Percentiles rank a stretch among this genome's conserved stretches.
These are phyloP conservation scores for Epicampocera succincta DNA, from an alignment of 2,888 invertebrate species.

Conservation along the genomic window DNA sequence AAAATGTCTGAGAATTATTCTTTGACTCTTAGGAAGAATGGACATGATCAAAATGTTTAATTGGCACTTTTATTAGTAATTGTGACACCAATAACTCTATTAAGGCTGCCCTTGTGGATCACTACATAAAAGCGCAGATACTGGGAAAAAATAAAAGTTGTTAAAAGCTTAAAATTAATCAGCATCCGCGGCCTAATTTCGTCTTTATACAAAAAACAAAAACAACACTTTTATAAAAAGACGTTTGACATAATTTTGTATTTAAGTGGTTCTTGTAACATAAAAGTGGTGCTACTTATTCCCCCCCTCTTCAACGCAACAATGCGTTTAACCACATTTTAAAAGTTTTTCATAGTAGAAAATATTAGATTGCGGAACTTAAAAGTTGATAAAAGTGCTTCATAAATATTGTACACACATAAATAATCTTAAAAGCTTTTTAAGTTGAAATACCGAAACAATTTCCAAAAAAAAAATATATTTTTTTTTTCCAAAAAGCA, in stretches of 20 bases:
- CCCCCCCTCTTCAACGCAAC: neutral
- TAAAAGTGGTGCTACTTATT: slow-evolving; percentile 7
- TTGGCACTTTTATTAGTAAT: no score
- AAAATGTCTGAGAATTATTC: no score
- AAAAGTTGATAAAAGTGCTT: slow-evolving; percentile 60
- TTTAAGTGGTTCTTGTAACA: slow-evolving; percentile 55
- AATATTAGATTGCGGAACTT: slow-evolving; percentile 48
- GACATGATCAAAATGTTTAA: no score
- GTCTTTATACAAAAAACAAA: no score
- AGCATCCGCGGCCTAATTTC: no score
- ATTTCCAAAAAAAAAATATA: slow-evolving; percentile 59
- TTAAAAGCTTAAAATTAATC: no score
- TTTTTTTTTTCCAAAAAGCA: slow-evolving; percentile 51
- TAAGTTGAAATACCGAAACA: slow-evolving; percentile 27
- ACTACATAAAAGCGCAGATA: no score
- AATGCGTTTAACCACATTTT: slow-evolving; percentile 40
- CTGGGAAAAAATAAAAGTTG: no score
- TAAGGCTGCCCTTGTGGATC: no score
- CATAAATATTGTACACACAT: slow-evolving; percentile 60
- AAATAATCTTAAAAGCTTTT: slow-evolving; percentile 64
- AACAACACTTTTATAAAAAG: neutral
- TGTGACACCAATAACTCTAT: no score
- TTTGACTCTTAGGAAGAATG: no score
- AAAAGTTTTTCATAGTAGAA: slow-evolving; percentile 12
- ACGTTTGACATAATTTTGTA: neutral